Conservation (phyloP, 2,113 vertebrate genomes). For the Pandion haliaetus region DNA sequence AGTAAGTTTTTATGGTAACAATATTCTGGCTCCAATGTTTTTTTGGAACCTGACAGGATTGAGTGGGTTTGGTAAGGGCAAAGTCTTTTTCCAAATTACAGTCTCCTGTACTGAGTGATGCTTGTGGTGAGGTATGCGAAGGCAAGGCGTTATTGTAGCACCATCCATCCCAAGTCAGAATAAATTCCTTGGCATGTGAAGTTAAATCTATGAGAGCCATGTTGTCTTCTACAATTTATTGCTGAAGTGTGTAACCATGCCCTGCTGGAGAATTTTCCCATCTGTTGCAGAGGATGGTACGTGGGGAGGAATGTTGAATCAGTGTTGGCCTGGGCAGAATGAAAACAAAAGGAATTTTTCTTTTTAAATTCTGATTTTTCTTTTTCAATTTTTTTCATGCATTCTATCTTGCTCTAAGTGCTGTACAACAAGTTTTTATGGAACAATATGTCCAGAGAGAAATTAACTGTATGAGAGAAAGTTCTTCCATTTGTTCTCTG, state of each 20-base stretch:
- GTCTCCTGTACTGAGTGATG: not conserved
- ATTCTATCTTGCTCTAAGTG: not conserved
- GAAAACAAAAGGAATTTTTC: not conserved
- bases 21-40: fast-evolving
- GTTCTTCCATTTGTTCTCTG: not conserved
- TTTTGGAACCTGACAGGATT: not conserved
- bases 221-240: not conserved
- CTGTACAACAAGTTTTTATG: not conserved
- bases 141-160: not conserved
- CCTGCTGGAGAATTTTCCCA: not conserved
- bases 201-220: not conserved
- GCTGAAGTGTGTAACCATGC: not conserved
- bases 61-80: not conserved
- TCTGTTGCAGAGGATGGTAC: not conserved
- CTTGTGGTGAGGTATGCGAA: not conserved
- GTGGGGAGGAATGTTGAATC: not conserved
- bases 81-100: not conserved
- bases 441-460: not conserved
- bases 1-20: not conserved
- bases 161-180: not conserved
- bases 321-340: not conserved
- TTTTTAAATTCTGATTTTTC: not conserved
- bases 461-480: not conserved
- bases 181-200: not conserved
- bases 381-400: fast-evolving